Conservation (phyloP, 1,140 invertebrate genomes). For the Calliopsis andreniformis region DNA sequence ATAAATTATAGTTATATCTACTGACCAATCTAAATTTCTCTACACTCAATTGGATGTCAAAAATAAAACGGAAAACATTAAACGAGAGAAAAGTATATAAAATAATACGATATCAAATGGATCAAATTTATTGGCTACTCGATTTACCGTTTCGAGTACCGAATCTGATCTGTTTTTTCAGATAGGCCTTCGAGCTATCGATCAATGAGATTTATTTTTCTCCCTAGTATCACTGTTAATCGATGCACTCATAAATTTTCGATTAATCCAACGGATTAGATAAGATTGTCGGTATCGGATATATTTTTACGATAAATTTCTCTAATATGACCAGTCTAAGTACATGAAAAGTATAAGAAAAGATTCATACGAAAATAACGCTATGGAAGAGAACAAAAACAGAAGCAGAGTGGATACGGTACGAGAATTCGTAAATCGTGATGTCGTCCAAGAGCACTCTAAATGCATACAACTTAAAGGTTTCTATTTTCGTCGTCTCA, state of each 20-base stretch:
- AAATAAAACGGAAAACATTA: neutral
- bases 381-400: no score
- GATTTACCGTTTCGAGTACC: neutral
- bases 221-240: conserved; percentile 22
- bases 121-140: no score
- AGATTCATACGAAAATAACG: neutral
- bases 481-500: conserved; percentile 8
- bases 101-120: neutral
- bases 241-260: conserved; percentile 38
- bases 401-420: no score
- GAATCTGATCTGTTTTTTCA: neutral
- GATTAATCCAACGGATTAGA: conserved; percentile 32
- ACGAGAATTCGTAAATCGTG: neutral
- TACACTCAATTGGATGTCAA: neutral
- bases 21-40: neutral
- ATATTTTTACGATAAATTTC: conserved; percentile 2
- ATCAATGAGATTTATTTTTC: neutral
- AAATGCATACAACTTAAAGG: neutral
- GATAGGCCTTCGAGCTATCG: neutral
- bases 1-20: neutral
- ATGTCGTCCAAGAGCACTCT: neutral
- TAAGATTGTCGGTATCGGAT: conserved; percentile 43
- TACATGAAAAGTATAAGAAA: neutral
- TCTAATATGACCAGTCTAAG: neutral
- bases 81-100: neutral